Evolutionary conservation across 1,140 invertebrate genomes (phyloP), one percentile per base, ranked within the genome.

Genomic region (Drosophila insularis): DNA sequence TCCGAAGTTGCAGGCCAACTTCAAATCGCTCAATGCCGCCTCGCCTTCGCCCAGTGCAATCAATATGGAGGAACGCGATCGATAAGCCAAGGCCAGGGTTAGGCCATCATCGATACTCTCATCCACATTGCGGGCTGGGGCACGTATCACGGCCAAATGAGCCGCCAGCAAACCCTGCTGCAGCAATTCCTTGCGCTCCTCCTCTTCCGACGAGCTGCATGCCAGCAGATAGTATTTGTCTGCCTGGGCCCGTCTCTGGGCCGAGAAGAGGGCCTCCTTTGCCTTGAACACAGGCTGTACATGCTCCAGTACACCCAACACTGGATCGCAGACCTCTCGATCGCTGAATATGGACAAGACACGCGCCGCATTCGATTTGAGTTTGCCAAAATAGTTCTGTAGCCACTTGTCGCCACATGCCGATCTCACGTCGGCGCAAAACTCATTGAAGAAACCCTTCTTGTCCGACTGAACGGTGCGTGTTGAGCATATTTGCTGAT

Each of bases 71-170:
- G 95, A 94, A 55, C 95, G 92, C 0, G 92, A 91, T 80, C 94
- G 93, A 2, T 95, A 85, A 8, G 94, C 94, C 37, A 95, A 78
- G 1, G 95, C 92, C n/a, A 95, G 90, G 0, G 93, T 92, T 0
- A 94, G 90, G 1, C 95, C 95, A 31, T 92, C 92, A 62, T 95
- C 95, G 0, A 95, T 89, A 1, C 90, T 71, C 50, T 86, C 90
- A 37, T 93, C 93, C 43, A 91, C 80, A 27, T 93, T 94, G 93
- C 71, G 78, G 63, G 92, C 90, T 10, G 95, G 94, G 8, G 95
- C 94, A 71, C 94, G 92, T 31, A 96, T 91, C 1, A 96, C 93
- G 2, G 94, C 94, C 80, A 95, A 94, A 82, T 94, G 94, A 39
- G 93, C 93, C 0, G 95, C 84, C 0, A 93, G 72, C n/a, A 95